Evolutionary conservation across 2,888 invertebrate species (phyloP), one percentile per base, ranked within the genome.

Genomic region (Tetranychus truncatus): DNA sequence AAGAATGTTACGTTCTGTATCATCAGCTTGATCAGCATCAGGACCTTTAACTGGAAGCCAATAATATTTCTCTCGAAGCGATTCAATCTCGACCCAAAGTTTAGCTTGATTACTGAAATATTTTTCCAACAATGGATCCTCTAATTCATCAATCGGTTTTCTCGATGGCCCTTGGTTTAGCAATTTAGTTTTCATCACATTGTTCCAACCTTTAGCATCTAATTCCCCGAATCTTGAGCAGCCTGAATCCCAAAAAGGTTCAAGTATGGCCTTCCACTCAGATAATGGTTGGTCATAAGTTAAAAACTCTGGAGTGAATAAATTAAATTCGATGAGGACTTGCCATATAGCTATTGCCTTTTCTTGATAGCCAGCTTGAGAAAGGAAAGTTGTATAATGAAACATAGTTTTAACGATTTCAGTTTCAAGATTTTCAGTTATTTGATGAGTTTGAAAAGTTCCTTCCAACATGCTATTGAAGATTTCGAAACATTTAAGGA

Each of bases 201-300:
- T 72, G 1, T 8, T 72, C 83, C 84, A 84, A 1, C 83, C 83
- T 55, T 77, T 74, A 8, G 83, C 81, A 8, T 79, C 80, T 6
- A 78, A 77, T 77, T 83, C 83, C 24, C 84, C 84, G 79, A 84
- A 80, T 76, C 83, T 80, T 18, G 83, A 79, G 46, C 81, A 80
- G 44, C 81, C 80, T 77, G 82, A 81, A 74, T 84, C 83, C 84
- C 84, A 84, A 79, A 83, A 84, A 34, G 81, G 81, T 78, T 83
- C 83, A 79, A 84, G 81, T 65, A 81, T 79, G 21, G 80, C 78
- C 55, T 81, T 77, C 72, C 80, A 80, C 7, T 81, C 81, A 73
- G 79, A 79, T 44, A 78, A 75, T 69, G 80, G 69, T 11, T 78
- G 77, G 46, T 78, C 77, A 21, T 66, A 20, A 20, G 75, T 73